A percentile compares a stretch with the other conserved stretches of the same genome.
These are phyloP conservation scores for Bombus ignitus DNA, from an alignment of 1,140 invertebrate genomes.

Conservation along the genomic window DNA sequence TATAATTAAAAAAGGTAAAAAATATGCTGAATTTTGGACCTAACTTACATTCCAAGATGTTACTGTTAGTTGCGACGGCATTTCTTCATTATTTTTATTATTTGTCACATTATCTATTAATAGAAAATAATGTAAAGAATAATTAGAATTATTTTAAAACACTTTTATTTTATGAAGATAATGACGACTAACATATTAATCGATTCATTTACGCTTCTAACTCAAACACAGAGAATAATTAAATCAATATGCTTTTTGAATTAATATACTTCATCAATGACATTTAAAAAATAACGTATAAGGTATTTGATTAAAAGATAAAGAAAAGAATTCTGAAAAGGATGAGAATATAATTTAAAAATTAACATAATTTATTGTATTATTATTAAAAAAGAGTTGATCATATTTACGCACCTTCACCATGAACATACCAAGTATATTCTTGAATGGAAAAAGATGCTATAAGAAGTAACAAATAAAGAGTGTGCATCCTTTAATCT, in stretches of 20 bases:
- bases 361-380: neutral
- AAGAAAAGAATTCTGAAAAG: neutral
- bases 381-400: neutral
- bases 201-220: neutral
- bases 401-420: constrained; percentile 24
- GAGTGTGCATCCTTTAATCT: constrained; percentile 30
- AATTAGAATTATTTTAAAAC: neutral
- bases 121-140: neutral
- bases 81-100: neutral
- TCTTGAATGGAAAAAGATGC: neutral
- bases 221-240: neutral
- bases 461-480: constrained; percentile 1
- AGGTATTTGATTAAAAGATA: neutral
- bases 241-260: neutral
- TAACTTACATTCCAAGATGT: constrained; percentile 72
- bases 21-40: neutral
- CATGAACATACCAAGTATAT: neutral
- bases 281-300: neutral
- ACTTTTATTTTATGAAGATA: neutral
- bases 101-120: constrained; percentile 7
- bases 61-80: constrained; percentile 67
- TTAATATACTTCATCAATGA: neutral
- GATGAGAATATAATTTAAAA: neutral
- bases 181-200: neutral
- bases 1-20: neutral